Percentiles rank a stretch among this genome's conserved stretches.
Evolutionary conservation across 2,888 invertebrate genomes (phyloP).

Genomic region (Erynnis tages): DNA sequence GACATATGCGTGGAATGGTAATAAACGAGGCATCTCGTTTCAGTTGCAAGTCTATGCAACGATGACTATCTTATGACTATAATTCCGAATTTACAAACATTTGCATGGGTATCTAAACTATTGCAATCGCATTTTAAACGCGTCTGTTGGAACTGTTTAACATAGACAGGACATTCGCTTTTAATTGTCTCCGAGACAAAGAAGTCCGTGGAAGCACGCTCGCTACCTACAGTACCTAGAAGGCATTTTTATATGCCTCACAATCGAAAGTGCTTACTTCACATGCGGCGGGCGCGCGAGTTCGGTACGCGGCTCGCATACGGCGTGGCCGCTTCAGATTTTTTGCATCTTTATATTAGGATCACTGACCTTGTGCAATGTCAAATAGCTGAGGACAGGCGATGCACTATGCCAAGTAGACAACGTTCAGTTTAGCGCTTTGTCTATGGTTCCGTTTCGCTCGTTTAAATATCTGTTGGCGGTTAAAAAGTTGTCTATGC

Average conservation of each 20-base stretch:
- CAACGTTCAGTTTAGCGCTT: too few species aligned
- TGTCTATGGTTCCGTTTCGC: too few species aligned
- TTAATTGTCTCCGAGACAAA: constrained; percentile 28
- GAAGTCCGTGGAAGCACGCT: constrained; percentile 23
- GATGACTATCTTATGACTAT: neutral
- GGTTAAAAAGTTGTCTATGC: too few species aligned
- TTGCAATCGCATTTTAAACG: constrained; percentile 4
- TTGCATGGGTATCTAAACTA: neutral
- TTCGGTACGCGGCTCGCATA: constrained; percentile 58
- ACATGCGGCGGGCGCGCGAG: constrained; percentile 56
- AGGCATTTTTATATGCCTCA: constrained; percentile 50
- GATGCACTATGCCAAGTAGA: constrained; percentile 42
- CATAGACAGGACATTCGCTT: constrained; percentile 29
- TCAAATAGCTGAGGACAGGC: constrained; percentile 71
- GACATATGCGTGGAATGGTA: constrained; percentile 11
- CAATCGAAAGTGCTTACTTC: constrained; percentile 73
- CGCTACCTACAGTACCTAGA: constrained; percentile 40
- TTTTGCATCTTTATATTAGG: constrained; percentile 78
- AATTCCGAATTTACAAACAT: neutral
- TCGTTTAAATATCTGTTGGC: too few species aligned
- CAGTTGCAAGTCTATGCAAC: constrained; percentile 4
- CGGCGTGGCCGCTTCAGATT: constrained; percentile 37
- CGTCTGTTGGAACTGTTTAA: constrained; percentile 19
- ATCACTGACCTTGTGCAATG: constrained; percentile 80
- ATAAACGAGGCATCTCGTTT: neutral